These are phyloP conservation scores for Panulirus ornatus DNA, from an alignment of 1,140 invertebrate genomes.

Conservation along the genomic window DNA sequence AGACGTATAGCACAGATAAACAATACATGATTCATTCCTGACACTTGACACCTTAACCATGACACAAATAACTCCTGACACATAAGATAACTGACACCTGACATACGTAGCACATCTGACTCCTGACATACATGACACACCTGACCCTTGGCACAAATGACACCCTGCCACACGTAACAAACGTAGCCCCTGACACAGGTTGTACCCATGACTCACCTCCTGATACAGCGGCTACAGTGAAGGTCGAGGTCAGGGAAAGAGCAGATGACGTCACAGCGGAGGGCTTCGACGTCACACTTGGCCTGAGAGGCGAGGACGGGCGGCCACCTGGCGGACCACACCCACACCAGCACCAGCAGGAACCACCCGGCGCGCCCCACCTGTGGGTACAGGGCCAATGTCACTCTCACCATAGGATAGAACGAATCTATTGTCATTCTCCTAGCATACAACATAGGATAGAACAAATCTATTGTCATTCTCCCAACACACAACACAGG, in stretches of 20 bases:
- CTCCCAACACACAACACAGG: no score
- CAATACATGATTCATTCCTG: no score
- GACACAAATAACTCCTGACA: no score
- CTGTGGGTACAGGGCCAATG: no score
- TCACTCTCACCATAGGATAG: no score
- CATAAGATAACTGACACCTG: neutral
- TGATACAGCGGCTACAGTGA: constrained; percentile 49
- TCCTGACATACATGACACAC: neutral
- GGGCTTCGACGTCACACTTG: constrained; percentile 52
- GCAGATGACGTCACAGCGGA: constrained; percentile 57
- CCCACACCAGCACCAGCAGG: constrained; percentile 28
- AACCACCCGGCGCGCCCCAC: constrained; percentile 13
- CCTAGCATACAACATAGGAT: no score
- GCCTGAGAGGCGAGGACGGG: neutral
- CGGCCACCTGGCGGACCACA: neutral
- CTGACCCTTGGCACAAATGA: neutral
- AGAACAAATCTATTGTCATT: no score
- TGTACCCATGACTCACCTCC: constrained; percentile 50
- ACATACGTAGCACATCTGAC: neutral
- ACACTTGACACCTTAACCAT: no score
- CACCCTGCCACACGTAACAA: neutral
- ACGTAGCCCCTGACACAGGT: no score
- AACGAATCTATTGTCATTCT: no score
- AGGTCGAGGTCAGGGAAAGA: constrained; percentile 49
- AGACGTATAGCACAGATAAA: no score